Evolutionary conservation across 2,113 vertebrate species (phyloP), one percentile per base, ranked within the genome.

Genomic region (Notothenia rossii): DNA sequence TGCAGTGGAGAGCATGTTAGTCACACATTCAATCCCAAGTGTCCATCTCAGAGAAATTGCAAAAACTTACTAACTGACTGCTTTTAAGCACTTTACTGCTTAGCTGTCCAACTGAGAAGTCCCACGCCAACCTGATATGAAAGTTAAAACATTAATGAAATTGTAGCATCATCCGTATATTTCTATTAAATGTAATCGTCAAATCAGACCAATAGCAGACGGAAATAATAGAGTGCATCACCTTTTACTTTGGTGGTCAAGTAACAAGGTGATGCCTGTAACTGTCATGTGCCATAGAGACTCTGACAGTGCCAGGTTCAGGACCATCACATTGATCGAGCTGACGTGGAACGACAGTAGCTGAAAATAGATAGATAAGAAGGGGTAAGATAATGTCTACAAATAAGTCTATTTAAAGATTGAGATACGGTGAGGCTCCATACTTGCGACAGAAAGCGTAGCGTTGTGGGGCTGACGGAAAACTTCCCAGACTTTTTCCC

Each of bases 51-150:
- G 13, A 12, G 9, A 49, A 40, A 70, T 54, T 10, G 58, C 14
- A n/a, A 53, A 0, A 64, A 93, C 97, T 94, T 87, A 99, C 98
- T 96, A 97, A 82, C 64, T 96, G 95, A 90, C 97, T 98, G 94
- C 97, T 99, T 93, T 97, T 96, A 8, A 99, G 94, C 53, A 99
- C 94, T 95, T 99, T 99, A 94, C 98, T 99, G 91, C 96, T 98
- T 53, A 98, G 90, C 90, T 98, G 97, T 15, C 95, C 95, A 50
- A 98, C 93, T 68, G 94, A 97, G 85, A 97, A 93, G 82, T 97
- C 94, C 48, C 96, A 97, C 0, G 90, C 94, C 81, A 98, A 86
- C 86, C 98, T 98, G 70, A 10, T 69, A 89, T 81, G 22, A 59
- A n/a, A 60, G 13, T 25, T n/a, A 8, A 6, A 43, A 67, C 68